Evolutionary conservation across 2,113 vertebrate species (phyloP).

Genomic region (Saccopteryx leptura): DNA sequence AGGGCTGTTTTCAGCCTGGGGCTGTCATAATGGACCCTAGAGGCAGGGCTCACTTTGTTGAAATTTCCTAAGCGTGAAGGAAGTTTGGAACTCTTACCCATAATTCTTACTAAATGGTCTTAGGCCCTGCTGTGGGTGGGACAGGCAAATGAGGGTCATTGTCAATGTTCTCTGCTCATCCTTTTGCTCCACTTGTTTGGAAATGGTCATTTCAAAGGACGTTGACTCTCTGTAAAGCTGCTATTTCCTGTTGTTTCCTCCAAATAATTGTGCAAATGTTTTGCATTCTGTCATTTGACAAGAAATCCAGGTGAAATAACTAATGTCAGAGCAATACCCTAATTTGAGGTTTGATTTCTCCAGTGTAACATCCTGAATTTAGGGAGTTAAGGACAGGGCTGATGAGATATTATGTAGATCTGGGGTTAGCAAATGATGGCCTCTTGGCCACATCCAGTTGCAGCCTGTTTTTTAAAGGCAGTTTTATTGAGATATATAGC

Average conservation of each 20-base stretch:
- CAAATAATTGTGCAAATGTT: background rate
- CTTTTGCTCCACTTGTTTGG: background rate
- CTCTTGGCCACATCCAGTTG: background rate
- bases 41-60: background rate
- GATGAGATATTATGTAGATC: background rate
- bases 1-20: background rate
- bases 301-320: background rate
- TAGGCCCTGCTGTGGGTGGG: background rate
- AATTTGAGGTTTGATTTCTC: background rate
- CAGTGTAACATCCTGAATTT: background rate
- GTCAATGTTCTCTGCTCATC: background rate
- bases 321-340: background rate
- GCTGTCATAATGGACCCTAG: background rate
- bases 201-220: background rate
- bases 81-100: no score
- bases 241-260: background rate
- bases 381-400: background rate
- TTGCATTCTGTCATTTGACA: conserved; percentile 3
- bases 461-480: background rate
- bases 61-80: background rate
- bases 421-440: background rate
- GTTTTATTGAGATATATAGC: background rate
- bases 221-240: background rate
- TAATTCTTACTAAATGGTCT: no score
- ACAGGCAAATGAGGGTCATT: background rate